Conservation (phyloP, 64 coral and sea anemone species). For the Orbicella faveolata region DNA sequence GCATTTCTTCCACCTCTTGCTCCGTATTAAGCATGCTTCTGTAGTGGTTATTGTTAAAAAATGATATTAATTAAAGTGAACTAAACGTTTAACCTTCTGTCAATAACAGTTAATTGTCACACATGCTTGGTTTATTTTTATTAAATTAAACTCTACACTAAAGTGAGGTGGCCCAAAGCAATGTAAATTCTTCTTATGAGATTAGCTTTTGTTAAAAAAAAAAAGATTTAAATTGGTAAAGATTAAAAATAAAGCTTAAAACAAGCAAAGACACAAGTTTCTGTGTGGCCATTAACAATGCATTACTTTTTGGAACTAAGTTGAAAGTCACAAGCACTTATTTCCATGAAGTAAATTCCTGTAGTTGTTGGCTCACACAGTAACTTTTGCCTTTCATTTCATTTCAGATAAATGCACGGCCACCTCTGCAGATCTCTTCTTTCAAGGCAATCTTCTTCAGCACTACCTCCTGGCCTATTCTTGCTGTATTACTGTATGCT, state of each 20-base stretch:
- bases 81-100: neutral
- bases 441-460: slow-evolving; percentile 58
- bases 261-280: slow-evolving; percentile 34
- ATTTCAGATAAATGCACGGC: slow-evolving; percentile 91
- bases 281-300: slow-evolving; percentile 54
- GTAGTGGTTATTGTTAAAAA: neutral
- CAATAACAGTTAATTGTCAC: slow-evolving; percentile 44
- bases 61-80: neutral
- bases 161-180: neutral
- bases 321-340: neutral
- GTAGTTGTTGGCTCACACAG: slow-evolving; percentile 57
- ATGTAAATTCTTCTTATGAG: neutral
- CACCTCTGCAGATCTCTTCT: slow-evolving; percentile 44
- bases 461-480: slow-evolving; percentile 61
- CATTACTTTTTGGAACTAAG: slow-evolving; percentile 33
- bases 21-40: neutral
- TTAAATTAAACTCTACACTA: neutral
- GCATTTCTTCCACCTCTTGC: neutral
- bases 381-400: slow-evolving; percentile 91
- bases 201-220: neutral
- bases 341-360: slow-evolving; percentile 36
- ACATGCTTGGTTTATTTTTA: slow-evolving; percentile 14
- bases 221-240: slow-evolving; percentile 9
- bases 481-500: slow-evolving; percentile 73
- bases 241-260: neutral